Evolutionary conservation across 1,140 invertebrate genomes (phyloP).

Genomic region (Ceratina calcarata): DNA sequence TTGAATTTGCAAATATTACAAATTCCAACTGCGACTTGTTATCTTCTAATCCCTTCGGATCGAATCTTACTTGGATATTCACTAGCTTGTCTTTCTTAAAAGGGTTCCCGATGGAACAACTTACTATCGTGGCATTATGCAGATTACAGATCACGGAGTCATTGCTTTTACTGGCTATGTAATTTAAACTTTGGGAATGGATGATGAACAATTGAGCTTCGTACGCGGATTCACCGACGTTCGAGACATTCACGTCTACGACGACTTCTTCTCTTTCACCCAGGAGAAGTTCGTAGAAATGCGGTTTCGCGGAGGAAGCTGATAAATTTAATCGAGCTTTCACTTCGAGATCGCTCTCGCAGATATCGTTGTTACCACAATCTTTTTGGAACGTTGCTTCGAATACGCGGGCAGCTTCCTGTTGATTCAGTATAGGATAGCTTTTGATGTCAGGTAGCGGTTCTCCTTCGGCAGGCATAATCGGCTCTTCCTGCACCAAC

Average conservation of each 20-base stretch:
- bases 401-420: constrained; percentile 90
- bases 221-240: constrained; percentile 94
- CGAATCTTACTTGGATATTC: constrained; percentile 88
- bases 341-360: constrained; percentile 91
- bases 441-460: constrained; percentile 87
- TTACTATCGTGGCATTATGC: constrained; percentile 87
- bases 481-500: constrained; percentile 86
- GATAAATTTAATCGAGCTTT: constrained; percentile 84
- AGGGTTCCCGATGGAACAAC: constrained; percentile 94
- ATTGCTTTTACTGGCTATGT: constrained; percentile 85
- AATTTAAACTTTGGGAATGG: constrained; percentile 89
- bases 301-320: constrained; percentile 69
- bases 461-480: constrained; percentile 80
- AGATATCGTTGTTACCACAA: constrained; percentile 94
- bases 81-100: constrained; percentile 85
- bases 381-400: constrained; percentile 95
- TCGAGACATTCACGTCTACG: constrained; percentile 88
- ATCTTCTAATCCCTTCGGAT: constrained; percentile 87
- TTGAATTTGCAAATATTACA: constrained; percentile 91
- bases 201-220: constrained; percentile 91
- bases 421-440: constrained; percentile 94
- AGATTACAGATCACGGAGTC: constrained; percentile 85
- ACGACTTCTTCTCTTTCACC: constrained; percentile 89
- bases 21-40: constrained; percentile 87
- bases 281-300: constrained; percentile 81